Base-by-base conservation (phyloP, 2,797 vertebrate species). In the Distichodus sexfasciatus region DNA sequence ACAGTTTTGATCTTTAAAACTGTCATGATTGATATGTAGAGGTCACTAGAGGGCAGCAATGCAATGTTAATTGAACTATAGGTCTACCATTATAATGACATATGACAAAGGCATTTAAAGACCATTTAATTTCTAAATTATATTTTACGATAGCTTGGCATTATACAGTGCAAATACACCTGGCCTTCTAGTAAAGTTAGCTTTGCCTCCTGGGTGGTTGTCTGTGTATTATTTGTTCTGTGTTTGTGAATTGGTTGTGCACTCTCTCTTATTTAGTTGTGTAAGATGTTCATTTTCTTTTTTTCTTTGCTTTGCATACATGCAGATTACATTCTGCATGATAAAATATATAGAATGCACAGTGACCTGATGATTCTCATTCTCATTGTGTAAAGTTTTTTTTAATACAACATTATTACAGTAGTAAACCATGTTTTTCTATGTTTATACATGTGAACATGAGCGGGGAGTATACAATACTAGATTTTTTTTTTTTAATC, bases 1-100 rank as follows among this genome's bases (percentile, higher is more conserved):
- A 26, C 47, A 26, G 47, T 51, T 51, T 51, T 51, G 8, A 14
- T 51, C 21, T 28, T 51, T 26, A 51, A 26, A 51, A 26, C 47
- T 51, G 47, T 51, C 23, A 26, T 51, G 47, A 51, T 51, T 51
- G 47, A 26, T 51, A 51, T 51, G 47, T 51, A 51, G 23, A 51
- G 47, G 47, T 51, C 23, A 51, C 15, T 40, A 40, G 36, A 40
- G 2, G 2, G 15, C 11, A 51, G 10, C 23, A 51, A 26, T 51
- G 47, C 47, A 51, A 51, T 51, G 47, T 51, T 51, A 14, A 51
- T 51, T 51, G 0, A 26, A 51, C 23, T 28, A 51, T 51, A 50
- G 21, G 47, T 50, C 47, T 14, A 26, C 11, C 21, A 24, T 50
- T 50, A 6, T n/a, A n/a, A n/a, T n/a, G n/a, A 26, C 21, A 24